These are phyloP conservation scores for Proisotoma minuta DNA, from an alignment of 2,888 invertebrate genomes.

Conservation along the genomic window DNA sequence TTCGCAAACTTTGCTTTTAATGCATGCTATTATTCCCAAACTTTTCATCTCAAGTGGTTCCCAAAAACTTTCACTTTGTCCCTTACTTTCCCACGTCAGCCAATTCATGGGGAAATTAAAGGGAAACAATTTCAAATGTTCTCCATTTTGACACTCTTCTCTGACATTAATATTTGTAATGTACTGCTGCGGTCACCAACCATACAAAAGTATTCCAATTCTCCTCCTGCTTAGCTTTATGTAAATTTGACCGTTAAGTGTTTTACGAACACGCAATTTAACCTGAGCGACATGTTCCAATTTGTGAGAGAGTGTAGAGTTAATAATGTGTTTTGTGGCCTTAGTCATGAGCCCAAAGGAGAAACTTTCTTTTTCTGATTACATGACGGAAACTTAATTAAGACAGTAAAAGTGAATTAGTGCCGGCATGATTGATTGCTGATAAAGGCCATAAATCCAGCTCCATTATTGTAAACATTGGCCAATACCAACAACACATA, in stretches of 20 bases:
- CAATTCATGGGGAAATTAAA: too few relatives aligned
- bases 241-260: too few relatives aligned
- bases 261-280: conserved; percentile 4
- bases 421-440: conserved; percentile 24
- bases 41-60: background rate
- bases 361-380: background rate
- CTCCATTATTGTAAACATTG: background rate
- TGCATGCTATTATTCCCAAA: background rate
- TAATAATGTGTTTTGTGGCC: background rate
- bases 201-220: too few relatives aligned
- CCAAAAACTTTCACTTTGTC: too few relatives aligned
- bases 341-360: background rate
- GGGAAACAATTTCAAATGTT: too few relatives aligned
- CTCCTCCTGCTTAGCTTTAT: too few relatives aligned
- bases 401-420: conserved; percentile 29
- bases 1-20: conserved; percentile 3
- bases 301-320: background rate
- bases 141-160: background rate
- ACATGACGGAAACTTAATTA: conserved; percentile 32
- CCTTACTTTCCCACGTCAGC: too few relatives aligned
- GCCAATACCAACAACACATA: too few relatives aligned
- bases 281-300: background rate
- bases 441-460: conserved; percentile 15
- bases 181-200: too few relatives aligned
- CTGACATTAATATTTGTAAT: background rate